Conservation (phyloP, 2,113 vertebrate species). For the Ageneiosus marmoratus region DNA sequence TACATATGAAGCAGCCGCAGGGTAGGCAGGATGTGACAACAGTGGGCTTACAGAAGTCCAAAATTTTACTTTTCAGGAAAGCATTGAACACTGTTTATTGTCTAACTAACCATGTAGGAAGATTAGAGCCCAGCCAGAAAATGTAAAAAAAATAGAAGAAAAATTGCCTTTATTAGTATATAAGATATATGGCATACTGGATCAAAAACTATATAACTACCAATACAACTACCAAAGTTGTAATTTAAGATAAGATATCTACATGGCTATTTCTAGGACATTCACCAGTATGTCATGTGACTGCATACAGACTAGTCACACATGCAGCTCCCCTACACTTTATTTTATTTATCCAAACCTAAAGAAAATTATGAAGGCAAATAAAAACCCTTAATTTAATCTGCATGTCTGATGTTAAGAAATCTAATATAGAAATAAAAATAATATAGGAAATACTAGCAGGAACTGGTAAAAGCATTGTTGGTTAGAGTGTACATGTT, state of each 20-base stretch:
- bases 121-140: not conserved
- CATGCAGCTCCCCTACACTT: not conserved
- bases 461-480: not conserved
- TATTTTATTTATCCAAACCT: not conserved
- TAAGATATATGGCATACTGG: not conserved
- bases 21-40: constrained; percentile 2
- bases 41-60: not conserved
- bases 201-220: not conserved
- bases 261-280: not conserved
- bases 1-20: not conserved
- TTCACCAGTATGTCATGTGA: not conserved
- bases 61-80: not conserved
- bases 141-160: not conserved
- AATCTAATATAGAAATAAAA: not conserved
- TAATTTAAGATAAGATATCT: not conserved
- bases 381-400: not conserved
- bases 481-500: not conserved
- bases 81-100: not conserved
- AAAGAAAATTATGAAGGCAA: not conserved
- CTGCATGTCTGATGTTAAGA: not conserved
- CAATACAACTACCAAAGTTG: not conserved
- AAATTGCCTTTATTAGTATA: not conserved
- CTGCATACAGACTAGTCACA: not conserved
- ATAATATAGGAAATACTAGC: not conserved
- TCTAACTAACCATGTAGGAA: not conserved